Evolutionary conservation across 64 coral and sea anemone genomes (phyloP), one percentile per base, ranked within the genome.

Genomic region (Stichodactyla mertensii): DNA sequence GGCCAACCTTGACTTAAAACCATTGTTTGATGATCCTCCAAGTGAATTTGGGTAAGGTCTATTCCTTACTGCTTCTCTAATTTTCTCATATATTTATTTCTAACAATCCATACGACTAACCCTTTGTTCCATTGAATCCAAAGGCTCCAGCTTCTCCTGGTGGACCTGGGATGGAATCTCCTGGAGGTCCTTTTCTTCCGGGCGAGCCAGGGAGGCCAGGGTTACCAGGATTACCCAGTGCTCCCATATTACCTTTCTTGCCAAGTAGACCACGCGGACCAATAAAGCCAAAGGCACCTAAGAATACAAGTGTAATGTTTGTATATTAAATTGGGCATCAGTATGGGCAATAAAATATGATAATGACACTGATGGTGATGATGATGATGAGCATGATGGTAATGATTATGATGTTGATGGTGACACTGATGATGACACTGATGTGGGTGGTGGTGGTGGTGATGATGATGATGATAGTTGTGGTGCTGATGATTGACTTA

Each of bases 261-360:
- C 91, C 91, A 31, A 6, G 20, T 26, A 16, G 55, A 18, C 91
- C 91, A 85, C 91, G 82, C 12, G 18, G 23, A 5, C 91, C 92
- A 20, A 3, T 2, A 52, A 51, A 11, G 58, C 92, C 92, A 52
- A 13, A 12, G 54, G 83, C 55, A 83, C 92, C 92, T 93, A 20
- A 64, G 23, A 60, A 26, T 22, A 51, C 19, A 74, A 27, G 12
- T 58, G 27, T 56, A 79, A 58, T 2, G 51, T 45, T 45, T 45
- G 36, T 45, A 45, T 45, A 45, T 45, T 45, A 45, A 13, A 55
- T 7, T 1, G 28, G 4, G 55, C 57, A 5, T 45, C 22, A 54
- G 13, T 26, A 61, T 23, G 6, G 22, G 62, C 22, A n/a, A 20
- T 61, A 16, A 20, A 22, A n/a, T 69, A 69, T 69, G n/a, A 69